phyloP scores from a whole-genome alignment of 2,113 vertebrate species.

The Polypterus bichir region DNA sequence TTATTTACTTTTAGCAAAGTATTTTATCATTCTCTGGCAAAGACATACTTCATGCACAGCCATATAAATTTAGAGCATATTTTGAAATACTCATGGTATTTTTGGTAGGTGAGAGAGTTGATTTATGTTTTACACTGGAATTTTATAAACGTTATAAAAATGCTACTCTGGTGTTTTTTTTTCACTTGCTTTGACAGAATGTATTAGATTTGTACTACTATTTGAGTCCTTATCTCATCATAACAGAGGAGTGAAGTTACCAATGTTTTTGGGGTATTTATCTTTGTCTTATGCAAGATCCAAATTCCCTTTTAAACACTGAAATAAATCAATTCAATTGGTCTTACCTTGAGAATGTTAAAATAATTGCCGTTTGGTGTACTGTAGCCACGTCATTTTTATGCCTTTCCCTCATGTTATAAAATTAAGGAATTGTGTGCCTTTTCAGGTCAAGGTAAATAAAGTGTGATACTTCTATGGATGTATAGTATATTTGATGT shows the following conservation, averaged over 20 bases:
- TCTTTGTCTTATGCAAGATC: constrained; percentile 22
- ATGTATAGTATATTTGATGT: too few relatives aligned
- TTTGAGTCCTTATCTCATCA: constrained; percentile 21
- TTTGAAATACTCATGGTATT: constrained; percentile 1
- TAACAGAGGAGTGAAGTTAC: constrained; percentile 13
- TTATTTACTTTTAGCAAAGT: constrained; percentile 56
- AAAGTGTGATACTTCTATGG: too few relatives aligned
- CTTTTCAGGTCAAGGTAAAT: too few relatives aligned
- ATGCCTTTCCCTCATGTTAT: too few relatives aligned
- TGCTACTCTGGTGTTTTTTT: too few relatives aligned
- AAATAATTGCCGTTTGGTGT: constrained; percentile 56
- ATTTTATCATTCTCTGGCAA: constrained; percentile 53
- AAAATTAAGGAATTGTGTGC: too few relatives aligned
- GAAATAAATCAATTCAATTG: constrained; percentile 46
- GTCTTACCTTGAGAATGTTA: constrained; percentile 46
- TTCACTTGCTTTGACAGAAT: not conserved
- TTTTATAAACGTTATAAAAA: too few relatives aligned
- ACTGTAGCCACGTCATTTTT: too few relatives aligned
- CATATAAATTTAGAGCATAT: constrained; percentile 23
- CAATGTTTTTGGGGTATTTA: constrained; percentile 27
- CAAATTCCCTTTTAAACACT: constrained; percentile 35
- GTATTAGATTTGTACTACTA: constrained; percentile 17
- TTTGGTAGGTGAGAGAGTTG: not conserved
- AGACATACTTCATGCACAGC: constrained; percentile 39
- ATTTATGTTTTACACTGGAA: too few relatives aligned